Evolutionary conservation across 2,797 vertebrate genomes (phyloP).

Genomic region (Anguilla obscura): DNA sequence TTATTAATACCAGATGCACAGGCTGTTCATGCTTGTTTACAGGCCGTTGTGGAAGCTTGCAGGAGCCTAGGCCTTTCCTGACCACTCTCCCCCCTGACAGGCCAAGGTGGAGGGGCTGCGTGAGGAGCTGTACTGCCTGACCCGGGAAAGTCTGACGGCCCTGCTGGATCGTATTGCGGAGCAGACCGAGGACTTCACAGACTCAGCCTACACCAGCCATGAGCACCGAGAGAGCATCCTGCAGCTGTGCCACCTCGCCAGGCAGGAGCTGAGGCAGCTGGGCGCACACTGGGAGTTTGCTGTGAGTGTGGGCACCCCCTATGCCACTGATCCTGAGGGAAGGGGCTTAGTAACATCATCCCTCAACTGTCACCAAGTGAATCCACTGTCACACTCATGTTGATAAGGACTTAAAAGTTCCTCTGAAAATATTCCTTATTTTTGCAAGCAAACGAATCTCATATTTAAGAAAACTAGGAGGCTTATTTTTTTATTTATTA

Average conservation of each 20-base stretch:
- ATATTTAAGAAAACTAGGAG: not conserved
- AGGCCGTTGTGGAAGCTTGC: not conserved
- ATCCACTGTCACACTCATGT: not conserved
- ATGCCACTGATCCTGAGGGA: not conserved
- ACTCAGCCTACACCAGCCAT: constrained; percentile 95
- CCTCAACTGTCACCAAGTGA: not conserved
- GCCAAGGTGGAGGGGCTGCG: constrained; percentile 85
- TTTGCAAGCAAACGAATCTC: not conserved
- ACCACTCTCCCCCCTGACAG: constrained; percentile 59
- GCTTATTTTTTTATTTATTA: not conserved
- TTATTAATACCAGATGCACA: not conserved
- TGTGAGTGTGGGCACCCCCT: constrained; percentile 70
- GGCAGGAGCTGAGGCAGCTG: constrained; percentile 87
- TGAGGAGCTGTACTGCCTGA: constrained; percentile 81
- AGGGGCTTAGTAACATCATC: not conserved
- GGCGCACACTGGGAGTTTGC: constrained; percentile 83
- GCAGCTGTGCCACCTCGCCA: constrained; percentile 82
- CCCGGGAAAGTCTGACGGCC: constrained; percentile 79
- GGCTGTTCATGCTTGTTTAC: not conserved
- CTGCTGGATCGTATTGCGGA: constrained; percentile 88
- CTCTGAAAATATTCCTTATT: not conserved
- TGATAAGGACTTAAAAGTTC: not conserved
- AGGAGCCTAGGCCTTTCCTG: not conserved
- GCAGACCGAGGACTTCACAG: constrained; percentile 94
- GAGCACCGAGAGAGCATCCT: constrained; percentile 93